A percentile compares a stretch with the other conserved stretches of the same genome.
phyloP scores from a whole-genome alignment of 2,113 vertebrate species.

The Himantopus leucocephalus region DNA sequence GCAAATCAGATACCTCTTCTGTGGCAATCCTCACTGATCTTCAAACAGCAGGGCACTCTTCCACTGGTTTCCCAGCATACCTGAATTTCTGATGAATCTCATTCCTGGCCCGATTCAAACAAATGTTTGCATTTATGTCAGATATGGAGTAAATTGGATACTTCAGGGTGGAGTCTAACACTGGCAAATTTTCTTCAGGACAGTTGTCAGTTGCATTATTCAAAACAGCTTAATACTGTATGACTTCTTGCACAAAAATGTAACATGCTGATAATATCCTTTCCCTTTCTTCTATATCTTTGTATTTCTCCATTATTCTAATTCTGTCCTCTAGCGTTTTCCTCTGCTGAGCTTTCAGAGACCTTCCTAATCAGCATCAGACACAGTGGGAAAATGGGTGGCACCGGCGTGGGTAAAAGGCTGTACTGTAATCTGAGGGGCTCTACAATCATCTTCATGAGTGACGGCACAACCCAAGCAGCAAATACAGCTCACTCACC shows the following conservation, averaged over 20 bases:
- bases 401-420: not conserved
- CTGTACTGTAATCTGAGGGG: slow-evolving; percentile 17
- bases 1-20: not conserved
- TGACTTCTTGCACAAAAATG: not conserved
- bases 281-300: slow-evolving; percentile 13
- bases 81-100: not conserved
- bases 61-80: not conserved
- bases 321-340: slow-evolving; percentile 15
- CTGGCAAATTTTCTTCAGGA: not conserved
- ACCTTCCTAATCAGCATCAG: slow-evolving; percentile 45
- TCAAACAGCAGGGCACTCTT: not conserved
- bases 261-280: not conserved
- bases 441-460: slow-evolving; percentile 33
- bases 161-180: not conserved
- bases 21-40: not conserved
- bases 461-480: slow-evolving; percentile 39
- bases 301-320: slow-evolving; percentile 28
- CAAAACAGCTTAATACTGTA: not conserved
- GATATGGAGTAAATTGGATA: not conserved
- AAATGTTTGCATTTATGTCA: not conserved
- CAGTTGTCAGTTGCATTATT: slow-evolving; percentile 6
- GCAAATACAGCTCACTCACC: slow-evolving; percentile 35
- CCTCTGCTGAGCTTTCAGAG: slow-evolving; percentile 59
- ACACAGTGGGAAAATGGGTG: not conserved
- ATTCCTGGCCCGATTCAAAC: not conserved